phyloP scores from a whole-genome alignment of 2,797 vertebrate genomes.

The Lophotriccus pileatus region DNA sequence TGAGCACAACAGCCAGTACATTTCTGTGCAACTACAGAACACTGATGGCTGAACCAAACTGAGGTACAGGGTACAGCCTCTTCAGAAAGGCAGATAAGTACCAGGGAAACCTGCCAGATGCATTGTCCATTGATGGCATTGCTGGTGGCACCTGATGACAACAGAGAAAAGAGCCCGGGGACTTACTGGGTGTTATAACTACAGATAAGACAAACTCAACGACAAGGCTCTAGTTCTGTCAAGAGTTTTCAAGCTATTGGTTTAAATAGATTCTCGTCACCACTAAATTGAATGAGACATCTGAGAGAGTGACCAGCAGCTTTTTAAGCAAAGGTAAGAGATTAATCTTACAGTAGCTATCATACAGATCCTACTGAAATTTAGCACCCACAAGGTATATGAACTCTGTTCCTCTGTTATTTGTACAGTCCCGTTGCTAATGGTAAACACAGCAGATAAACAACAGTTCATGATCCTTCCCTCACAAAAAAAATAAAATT shows the following conservation, averaged over 20 bases:
- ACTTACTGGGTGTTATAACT: not conserved
- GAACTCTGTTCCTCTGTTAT: not conserved
- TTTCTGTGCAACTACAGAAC: not conserved
- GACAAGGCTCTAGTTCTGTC: not conserved
- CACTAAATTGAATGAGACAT: not conserved
- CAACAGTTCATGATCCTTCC: not conserved
- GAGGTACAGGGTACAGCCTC: not conserved
- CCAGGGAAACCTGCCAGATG: not conserved
- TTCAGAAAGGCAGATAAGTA: not conserved
- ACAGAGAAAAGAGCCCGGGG: not conserved
- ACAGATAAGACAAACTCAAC: not conserved
- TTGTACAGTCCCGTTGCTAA: not conserved
- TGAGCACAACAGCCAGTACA: not conserved
- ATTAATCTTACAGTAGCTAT: not conserved
- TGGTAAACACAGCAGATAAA: not conserved
- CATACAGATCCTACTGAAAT: not conserved
- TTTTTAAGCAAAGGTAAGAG: not conserved
- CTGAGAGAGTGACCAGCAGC: not conserved
- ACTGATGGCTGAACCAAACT: not conserved
- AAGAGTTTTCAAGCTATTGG: not conserved
- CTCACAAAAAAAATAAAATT: no score
- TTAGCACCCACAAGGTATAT: not conserved
- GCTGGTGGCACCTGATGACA: fast-evolving
- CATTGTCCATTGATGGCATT: not conserved
- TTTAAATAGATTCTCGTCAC: not conserved